A percentile compares a stretch with the other conserved stretches of the same genome.
phyloP scores from a whole-genome alignment of 1,140 invertebrate genomes.

The Ctenoplectra terminalis region DNA sequence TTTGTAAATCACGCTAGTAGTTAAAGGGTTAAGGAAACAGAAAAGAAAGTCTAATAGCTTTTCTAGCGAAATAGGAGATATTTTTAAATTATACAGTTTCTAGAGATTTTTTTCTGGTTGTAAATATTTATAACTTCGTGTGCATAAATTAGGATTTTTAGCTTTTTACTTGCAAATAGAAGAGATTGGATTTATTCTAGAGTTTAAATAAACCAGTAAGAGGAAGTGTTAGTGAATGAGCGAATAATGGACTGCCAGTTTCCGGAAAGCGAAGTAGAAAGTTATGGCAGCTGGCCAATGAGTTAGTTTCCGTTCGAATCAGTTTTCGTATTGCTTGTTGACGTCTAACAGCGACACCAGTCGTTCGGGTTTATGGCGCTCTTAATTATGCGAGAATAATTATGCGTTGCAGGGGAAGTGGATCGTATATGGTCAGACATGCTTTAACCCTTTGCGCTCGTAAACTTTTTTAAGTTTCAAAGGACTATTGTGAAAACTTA shows the following conservation, averaged over 20 bases:
- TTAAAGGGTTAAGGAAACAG: too few species aligned
- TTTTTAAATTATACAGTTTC: too few species aligned
- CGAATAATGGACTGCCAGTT: slow-evolving; percentile 9
- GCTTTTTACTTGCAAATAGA: not conserved
- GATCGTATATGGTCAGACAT: not conserved
- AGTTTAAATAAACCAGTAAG: not conserved
- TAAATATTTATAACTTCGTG: too few species aligned
- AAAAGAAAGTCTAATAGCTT: too few species aligned
- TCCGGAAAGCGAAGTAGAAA: not conserved
- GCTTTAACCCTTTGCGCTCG: too few species aligned
- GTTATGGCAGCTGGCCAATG: slow-evolving; percentile 22
- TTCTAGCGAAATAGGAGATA: too few species aligned
- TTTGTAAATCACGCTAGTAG: too few species aligned
- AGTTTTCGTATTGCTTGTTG: not conserved
- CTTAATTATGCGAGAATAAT: too few species aligned
- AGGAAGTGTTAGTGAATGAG: not conserved
- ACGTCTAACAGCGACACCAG: not conserved
- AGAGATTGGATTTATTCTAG: not conserved
- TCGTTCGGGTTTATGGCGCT: too few species aligned
- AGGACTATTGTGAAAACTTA: too few species aligned
- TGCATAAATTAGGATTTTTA: not conserved
- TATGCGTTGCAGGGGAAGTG: not conserved
- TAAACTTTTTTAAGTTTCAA: too few species aligned
- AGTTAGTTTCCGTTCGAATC: slow-evolving; percentile 11
- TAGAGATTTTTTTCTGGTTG: too few species aligned